Base-by-base conservation (phyloP, 92 coral and sea anemone species). In the Palythoa grandiflora region DNA sequence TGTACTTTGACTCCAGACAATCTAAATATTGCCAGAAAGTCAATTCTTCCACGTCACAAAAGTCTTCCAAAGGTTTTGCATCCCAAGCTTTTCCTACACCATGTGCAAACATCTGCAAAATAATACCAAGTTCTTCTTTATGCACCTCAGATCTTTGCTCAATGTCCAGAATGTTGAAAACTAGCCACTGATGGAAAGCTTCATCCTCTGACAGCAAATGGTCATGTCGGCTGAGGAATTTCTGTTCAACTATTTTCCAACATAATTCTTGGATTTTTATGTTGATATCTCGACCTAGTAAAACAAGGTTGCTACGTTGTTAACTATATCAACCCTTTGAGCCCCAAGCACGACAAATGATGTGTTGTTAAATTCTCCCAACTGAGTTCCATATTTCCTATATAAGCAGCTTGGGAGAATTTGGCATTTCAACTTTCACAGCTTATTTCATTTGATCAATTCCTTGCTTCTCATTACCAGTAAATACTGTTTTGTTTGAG, bases 1-100 rank as follows among this genome's bases (percentile, higher is more conserved):
- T 75, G 75, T 93, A 96, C 74, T 87, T 87, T 52, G 89, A 87
- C 70, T 96, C 98, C 83, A 96, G 80, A 37, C 98, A 96, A 40
- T 94, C 94, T 68, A 96, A 84, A 66, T 93, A 96, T 86, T 96
- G 92, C 98, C 98, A 94, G 93, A 96, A 96, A 14, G 94, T 92
- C 85, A 94, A 73, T 20, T 95, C 95, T 6, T 80, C 89, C 38
- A 84, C 93, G 14, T 90, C 94, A 63, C 91, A 88, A 68, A 76
- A 94, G 36, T 93, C 93, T 35, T 85, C 80, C 85, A 96, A 59
- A 14, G 91, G 92, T 51, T 87, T 86, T 11, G 91, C 91, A 85
- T 94, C 90, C 98, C 98, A 96, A 39, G 89, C 94, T 14, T 87
- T 91, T 11, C 98, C 98, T 71, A 96, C 95, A 2, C 94, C 95